Percentiles rank a stretch among this genome's conserved stretches.
Evolutionary conservation across 2,797 vertebrate species (phyloP).

Genomic region (Nyctibius grandis): DNA sequence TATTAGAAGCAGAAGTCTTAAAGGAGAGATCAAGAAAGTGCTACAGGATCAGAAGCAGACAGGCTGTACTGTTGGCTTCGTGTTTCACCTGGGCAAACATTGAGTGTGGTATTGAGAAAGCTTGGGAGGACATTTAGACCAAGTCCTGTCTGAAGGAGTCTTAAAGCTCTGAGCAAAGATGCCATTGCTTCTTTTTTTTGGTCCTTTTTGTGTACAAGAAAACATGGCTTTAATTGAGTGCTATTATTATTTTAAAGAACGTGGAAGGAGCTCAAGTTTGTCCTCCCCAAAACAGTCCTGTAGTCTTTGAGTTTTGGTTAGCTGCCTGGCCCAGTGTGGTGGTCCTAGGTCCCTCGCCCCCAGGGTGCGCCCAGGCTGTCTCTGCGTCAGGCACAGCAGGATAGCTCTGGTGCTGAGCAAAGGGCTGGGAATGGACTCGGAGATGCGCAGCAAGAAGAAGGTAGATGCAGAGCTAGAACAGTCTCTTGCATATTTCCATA

Average conservation of each 20-base stretch:
- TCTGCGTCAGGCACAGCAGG: neutral
- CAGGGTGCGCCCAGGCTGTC: neutral
- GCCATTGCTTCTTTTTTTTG: fast-evolving
- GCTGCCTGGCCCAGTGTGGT: neutral
- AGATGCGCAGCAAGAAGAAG: neutral
- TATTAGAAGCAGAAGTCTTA: neutral
- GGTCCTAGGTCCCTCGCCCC: neutral
- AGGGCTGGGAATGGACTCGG: neutral
- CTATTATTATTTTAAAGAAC: neutral
- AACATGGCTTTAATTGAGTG: neutral
- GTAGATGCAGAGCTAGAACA: neutral
- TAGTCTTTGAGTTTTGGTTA: neutral
- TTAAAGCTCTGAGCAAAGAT: neutral
- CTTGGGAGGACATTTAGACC: neutral
- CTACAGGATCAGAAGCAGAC: neutral
- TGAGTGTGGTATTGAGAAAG: neutral
- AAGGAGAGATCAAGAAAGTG: neutral
- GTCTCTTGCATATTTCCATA: neutral
- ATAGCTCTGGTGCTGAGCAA: neutral
- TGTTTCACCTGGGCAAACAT: neutral
- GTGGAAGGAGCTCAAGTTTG: neutral
- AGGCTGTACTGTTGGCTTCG: neutral
- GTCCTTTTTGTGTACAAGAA: neutral
- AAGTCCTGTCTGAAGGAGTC: neutral
- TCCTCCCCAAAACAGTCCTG: neutral